A percentile compares a stretch with the other conserved stretches of the same genome.
Evolutionary conservation across 2,113 vertebrate species (phyloP).

Genomic region (Crotalus helleri): DNA sequence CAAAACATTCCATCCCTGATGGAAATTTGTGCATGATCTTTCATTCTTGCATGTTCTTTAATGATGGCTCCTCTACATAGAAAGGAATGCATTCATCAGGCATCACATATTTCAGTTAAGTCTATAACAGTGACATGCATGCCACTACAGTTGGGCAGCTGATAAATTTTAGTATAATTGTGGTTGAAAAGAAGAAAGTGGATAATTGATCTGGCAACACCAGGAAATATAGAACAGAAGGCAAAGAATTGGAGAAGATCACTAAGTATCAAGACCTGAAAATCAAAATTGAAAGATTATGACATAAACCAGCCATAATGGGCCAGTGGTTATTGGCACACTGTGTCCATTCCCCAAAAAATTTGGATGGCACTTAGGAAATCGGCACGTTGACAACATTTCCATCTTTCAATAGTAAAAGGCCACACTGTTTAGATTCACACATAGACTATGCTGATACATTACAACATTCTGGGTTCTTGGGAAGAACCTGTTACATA

Average conservation of each 20-base stretch:
- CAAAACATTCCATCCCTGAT: not conserved
- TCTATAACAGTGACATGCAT: not conserved
- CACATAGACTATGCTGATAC: not conserved
- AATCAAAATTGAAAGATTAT: not conserved
- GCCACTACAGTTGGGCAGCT: not conserved
- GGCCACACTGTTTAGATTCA: not conserved
- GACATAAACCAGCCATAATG: not conserved
- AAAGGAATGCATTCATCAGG: not conserved
- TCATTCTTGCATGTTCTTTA: not conserved
- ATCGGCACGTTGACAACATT: not conserved
- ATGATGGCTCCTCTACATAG: not conserved
- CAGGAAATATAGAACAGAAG: not conserved
- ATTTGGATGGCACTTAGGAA: not conserved
- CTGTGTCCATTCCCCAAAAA: not conserved
- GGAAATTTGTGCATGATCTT: not conserved
- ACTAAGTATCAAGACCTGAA: not conserved
- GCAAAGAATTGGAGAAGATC: not conserved
- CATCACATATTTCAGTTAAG: not conserved
- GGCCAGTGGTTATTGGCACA: not conserved
- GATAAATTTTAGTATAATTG: not conserved
- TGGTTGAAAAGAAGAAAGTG: not conserved
- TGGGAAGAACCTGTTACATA: not conserved
- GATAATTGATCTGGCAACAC: not conserved
- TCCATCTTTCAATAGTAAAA: not conserved
- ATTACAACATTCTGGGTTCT: not conserved